Conservation (phyloP, 53 echinoderm and acorn worm species). For the Zoroaster sp. region DNA sequence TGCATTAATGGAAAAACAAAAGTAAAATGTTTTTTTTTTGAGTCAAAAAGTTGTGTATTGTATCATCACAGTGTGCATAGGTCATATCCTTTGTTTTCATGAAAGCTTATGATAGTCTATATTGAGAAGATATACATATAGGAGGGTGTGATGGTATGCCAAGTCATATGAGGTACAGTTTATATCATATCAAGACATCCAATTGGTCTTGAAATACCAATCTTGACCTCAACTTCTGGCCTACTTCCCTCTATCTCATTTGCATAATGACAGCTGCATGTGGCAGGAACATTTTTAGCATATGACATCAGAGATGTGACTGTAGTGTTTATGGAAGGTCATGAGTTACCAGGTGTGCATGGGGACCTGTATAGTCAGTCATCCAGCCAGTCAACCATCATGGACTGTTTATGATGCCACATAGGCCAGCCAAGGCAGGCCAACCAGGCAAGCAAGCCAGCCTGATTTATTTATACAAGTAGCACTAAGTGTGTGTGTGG, state of each 20-base stretch:
- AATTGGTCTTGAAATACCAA: conserved; percentile 36
- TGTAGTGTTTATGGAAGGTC: conserved; percentile 9
- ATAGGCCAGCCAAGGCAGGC: not conserved
- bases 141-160: not conserved
- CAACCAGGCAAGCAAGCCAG: not conserved
- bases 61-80: too few relatives aligned
- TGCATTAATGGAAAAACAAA: too few relatives aligned
- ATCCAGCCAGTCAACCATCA: not conserved
- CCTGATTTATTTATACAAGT: conserved; percentile 35
- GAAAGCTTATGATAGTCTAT: not conserved
- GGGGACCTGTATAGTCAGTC: conserved; percentile 8
- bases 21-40: too few relatives aligned
- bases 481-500: not conserved
- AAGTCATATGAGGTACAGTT: conserved; percentile 11
- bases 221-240: conserved; percentile 25
- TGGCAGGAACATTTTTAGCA: conserved; percentile 45
- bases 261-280: conserved; percentile 58
- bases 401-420: not conserved
- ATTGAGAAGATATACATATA: not conserved
- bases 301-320: not conserved
- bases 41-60: too few relatives aligned
- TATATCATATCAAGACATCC: not conserved
- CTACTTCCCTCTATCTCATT: conserved; percentile 24
- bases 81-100: not conserved
- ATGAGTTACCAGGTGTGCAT: conserved; percentile 23